Evolutionary conservation across 1,140 invertebrate species (phyloP), one percentile per base, ranked within the genome.

Genomic region (Notospermus geniculatus): DNA sequence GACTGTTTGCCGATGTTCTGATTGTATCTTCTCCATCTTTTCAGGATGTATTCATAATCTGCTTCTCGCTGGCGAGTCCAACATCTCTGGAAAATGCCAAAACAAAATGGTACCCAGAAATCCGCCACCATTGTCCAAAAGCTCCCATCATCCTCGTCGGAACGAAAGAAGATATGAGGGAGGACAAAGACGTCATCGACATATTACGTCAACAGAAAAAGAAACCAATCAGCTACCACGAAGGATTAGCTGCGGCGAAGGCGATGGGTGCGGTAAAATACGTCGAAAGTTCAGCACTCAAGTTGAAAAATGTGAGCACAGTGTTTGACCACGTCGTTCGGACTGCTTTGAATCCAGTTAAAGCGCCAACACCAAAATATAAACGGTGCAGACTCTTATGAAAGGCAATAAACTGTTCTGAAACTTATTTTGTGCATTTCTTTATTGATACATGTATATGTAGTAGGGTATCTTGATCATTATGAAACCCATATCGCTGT

Each of bases 11-110:
- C 4, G 15, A 36, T 36, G 5, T 36, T 36, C 15, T 36, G n/a
- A n/a, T n/a, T n/a, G n/a, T n/a, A n/a, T 36, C 32, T 36, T 7
- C 32, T 36, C n/a, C n/a, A n/a, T n/a, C 5, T 36, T 36, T 36
- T 36, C 32, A 36, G 32, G 95, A 98, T 82, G 95, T 99, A 57
- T 99, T 99, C 84, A 88, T 99, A 64, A 94, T 99, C 54, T 97
- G 95, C 84, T 99, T 98, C 83, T 98, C 95, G 70, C 95, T 98
- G 64, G 95, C 98, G 30, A 97, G 93, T 68, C 97, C 96, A 60
- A 93, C 95, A 19, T 97, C 94, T 65, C 97, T 98, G 84, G 94
- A 98, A 83, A 98, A 98, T 82, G 93, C 98, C 60, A 86, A 95
- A 75, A 93, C 93, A 62, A 98, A 98, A 85, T 79, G 83, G 83